Evolutionary conservation across 1,140 invertebrate genomes (phyloP), one percentile per base, ranked within the genome.

Genomic region (Drosophila jambulina): DNA sequence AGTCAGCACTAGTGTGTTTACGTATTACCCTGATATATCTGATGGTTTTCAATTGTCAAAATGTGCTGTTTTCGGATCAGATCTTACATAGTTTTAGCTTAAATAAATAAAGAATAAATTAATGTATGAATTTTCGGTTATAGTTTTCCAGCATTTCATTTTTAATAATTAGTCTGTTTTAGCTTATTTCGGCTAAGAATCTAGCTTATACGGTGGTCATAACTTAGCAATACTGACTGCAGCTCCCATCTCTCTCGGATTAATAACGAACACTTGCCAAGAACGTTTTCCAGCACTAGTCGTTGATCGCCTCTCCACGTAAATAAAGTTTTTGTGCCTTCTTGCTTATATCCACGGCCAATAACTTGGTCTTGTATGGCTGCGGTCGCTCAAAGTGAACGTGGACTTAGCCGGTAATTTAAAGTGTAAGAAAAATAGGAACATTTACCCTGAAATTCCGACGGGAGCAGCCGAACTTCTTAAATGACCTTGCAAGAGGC

Each of bases 401-500:
- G 46, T 43, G 29, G 23, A 56, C 17, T 48, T 21, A 40, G 56
- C 42, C 29, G 75, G 74, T 77, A 78, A 32, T 53, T 5, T 8
- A 38, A 17, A 74, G 7, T n/a, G 34, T 25, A 15, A 25, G 8
- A 25, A 3, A 36, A 29, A 60, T 21, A 6, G 13, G 23, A 34
- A 21, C 2, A 23, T 0, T 21, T 36, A 6, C 12, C 25, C 15
- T n/a, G 3, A 49, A 32, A 42, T 21, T 51, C 40, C 17, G 67
- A 59, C 29, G 54, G 53, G 38, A 71, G 12, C 21, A 38, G 15
- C 5, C 42, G 10, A 71, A 72, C 49, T 57, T 56, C 54, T 54
- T 32, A 8, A 34, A 48, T 51, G 75, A 78, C 75, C 75, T 78
- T 78, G 75, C 56, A 77, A 77, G 62, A 74, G 70, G 70, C 70